These are phyloP conservation scores for Ptilonorhynchus violaceus DNA, from an alignment of 2,113 vertebrate genomes.

Conservation along the genomic window DNA sequence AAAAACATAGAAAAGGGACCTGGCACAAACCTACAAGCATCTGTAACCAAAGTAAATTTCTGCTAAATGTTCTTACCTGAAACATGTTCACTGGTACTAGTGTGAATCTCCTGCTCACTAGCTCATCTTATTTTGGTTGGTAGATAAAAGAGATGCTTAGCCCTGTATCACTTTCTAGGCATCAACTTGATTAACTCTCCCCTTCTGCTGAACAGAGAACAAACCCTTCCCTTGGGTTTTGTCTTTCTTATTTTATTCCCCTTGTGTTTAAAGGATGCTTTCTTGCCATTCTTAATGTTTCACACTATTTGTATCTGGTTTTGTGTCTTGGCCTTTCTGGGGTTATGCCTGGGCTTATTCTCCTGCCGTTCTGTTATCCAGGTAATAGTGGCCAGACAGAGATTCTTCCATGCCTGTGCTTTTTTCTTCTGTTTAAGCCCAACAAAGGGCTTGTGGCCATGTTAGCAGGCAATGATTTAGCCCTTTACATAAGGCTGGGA, in stretches of 20 bases:
- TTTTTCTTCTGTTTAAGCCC: background rate
- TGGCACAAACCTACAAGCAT: background rate
- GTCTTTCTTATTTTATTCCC: background rate
- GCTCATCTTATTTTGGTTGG: background rate
- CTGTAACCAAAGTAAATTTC: background rate
- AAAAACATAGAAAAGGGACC: background rate
- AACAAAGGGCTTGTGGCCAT: background rate
- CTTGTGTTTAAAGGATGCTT: background rate
- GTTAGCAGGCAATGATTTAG: background rate
- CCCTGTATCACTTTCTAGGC: background rate
- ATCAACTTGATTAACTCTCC: background rate
- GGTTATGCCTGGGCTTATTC: background rate
- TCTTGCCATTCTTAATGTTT: background rate
- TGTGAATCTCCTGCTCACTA: background rate
- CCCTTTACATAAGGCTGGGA: background rate
- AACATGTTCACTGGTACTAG: background rate
- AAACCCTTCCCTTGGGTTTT: background rate
- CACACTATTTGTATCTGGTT: background rate
- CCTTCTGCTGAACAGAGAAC: background rate
- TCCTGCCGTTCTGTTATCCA: background rate
- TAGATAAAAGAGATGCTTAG: background rate
- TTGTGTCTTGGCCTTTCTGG: background rate
- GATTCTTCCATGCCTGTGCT: background rate
- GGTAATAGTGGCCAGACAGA: background rate
- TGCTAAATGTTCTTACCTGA: background rate